Evolutionary conservation across 2,797 vertebrate genomes (phyloP).

Genomic region (Amblyopsis hoosieri): DNA sequence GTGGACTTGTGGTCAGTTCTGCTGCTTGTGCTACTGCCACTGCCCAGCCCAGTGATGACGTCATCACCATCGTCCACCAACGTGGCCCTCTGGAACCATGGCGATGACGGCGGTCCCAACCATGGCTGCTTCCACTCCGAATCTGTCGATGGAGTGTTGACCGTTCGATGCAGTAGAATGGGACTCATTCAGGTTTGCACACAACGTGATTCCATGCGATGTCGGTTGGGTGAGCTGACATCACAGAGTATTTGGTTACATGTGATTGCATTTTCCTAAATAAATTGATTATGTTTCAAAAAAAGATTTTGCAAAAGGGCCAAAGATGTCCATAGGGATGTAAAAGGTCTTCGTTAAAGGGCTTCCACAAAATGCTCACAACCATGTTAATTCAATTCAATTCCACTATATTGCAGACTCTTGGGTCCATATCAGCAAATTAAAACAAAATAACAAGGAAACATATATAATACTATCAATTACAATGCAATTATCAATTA

Average conservation of each 20-base stretch:
- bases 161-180: slow-evolving; percentile 11
- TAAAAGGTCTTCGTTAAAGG: too few relatives aligned
- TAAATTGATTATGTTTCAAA: too few relatives aligned
- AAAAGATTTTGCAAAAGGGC: too few relatives aligned
- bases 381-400: too few relatives aligned
- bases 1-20: background rate
- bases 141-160: slow-evolving; percentile 1
- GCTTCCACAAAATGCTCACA: too few relatives aligned
- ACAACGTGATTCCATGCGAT: background rate
- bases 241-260: background rate
- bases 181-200: slow-evolving; percentile 11
- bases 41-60: background rate
- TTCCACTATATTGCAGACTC: too few relatives aligned
- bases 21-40: background rate
- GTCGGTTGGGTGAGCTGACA: background rate
- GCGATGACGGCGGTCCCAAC: background rate
- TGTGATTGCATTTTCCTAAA: background rate
- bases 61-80: slow-evolving; percentile 2
- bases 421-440: too few relatives aligned
- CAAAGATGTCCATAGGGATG: too few relatives aligned
- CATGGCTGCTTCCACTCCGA: slow-evolving; percentile 8
- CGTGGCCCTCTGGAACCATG: slow-evolving; percentile 8
- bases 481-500: too few relatives aligned
- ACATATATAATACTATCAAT: too few relatives aligned
- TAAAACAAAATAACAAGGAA: too few relatives aligned